Base-by-base conservation (phyloP, 2,113 vertebrate genomes). In the Nothobranchius kuhntae region DNA sequence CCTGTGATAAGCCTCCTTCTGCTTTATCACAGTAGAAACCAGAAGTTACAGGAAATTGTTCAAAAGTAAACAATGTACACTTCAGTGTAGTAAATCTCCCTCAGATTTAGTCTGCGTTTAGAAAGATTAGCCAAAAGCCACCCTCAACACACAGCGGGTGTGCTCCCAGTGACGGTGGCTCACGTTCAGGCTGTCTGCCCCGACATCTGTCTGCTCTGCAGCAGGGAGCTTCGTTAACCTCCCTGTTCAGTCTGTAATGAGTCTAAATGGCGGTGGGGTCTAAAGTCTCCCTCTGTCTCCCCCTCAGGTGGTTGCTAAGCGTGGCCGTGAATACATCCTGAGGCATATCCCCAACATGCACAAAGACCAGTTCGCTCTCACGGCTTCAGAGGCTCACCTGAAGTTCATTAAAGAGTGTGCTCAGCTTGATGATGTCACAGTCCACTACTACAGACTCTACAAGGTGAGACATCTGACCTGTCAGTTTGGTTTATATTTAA, bases 271-370 rank as follows among this genome's bases (percentile, higher is more conserved):
- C 40, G 61, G 71, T 21, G 62, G 66, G 17, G 15, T n/a, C 35
- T 79, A 53, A 76, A 40, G 0, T 38, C 17, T 9, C 11, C 53
- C 45, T 30, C 13, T 68, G n/a, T 17, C 9, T 38, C 21, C 52
- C 14, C 21, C 30, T 38, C 93, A 99, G 98, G 97, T 99, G 78
- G 94, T 99, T n/a, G 89, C 95, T 2, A 99, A 98, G 88, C 91
- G 98, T 26, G 98, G 98, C 57, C 94, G 94, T 38, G 96, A 98
- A 26, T 99, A 99, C 86, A 98, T 99, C 93, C 92, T 99, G 84
- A 95, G 97, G 81, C 97, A 99, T 50, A 95, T 98, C 65, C 98
- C 98, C 0, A 97, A 95, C 90, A 99, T 99, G 95, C 98, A 99
- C 94, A 98, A 96, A 58, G 98, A 99, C 82, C 98, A 99, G 93